Percentiles rank a stretch among this genome's conserved stretches.
These are phyloP conservation scores for Panthera tigris DNA, from an alignment of 2,113 vertebrate genomes.

Conservation along the genomic window DNA sequence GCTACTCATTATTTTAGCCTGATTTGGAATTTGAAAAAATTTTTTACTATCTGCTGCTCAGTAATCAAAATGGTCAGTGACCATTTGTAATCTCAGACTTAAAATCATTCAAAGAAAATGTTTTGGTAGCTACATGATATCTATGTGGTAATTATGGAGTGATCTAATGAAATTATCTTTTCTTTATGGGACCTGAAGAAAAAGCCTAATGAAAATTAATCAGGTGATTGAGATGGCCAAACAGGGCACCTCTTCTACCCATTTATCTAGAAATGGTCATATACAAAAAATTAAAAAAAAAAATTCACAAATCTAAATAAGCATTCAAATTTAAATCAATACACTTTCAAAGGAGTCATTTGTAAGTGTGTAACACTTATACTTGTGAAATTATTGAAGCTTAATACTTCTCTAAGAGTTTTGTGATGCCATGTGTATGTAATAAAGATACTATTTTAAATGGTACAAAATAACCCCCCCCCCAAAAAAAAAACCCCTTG, in stretches of 20 bases:
- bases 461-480: no score
- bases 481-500: no score
- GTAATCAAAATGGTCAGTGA: not conserved
- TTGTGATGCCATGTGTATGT: not conserved
- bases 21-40: not conserved
- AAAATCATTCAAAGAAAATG: not conserved
- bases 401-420: not conserved
- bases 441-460: not conserved
- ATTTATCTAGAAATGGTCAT: not conserved
- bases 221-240: not conserved
- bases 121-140: no score
- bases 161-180: not conserved
- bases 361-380: not conserved
- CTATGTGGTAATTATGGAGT: not conserved
- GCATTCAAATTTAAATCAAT: not conserved
- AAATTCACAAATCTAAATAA: not conserved
- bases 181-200: not conserved
- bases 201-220: not conserved
- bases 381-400: not conserved
- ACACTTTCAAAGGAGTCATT: not conserved
- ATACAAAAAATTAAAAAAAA: not conserved
- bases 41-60: not conserved
- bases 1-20: not conserved
- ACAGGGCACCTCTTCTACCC: no score
- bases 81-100: not conserved